These are phyloP conservation scores for Gasterosteus aculeatus DNA, from an alignment of 2,113 vertebrate genomes.

Conservation along the genomic window DNA sequence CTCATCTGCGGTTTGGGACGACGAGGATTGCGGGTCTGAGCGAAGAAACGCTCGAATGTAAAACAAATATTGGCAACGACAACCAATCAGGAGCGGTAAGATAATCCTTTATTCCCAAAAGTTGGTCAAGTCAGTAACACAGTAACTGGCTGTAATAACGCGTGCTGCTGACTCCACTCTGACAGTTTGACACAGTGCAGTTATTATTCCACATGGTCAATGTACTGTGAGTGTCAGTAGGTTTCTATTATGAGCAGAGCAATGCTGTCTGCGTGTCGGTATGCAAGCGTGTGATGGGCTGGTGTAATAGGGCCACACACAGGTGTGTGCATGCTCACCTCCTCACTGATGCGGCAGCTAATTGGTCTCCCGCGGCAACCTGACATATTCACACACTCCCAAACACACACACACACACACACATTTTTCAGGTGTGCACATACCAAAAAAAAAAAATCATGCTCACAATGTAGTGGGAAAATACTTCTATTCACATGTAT, in stretches of 20 bases:
- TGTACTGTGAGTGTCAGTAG: constrained; percentile 73
- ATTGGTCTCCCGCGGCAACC: constrained; percentile 82
- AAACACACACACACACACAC: constrained; percentile 41
- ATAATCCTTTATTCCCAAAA: constrained; percentile 61
- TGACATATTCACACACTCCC: constrained; percentile 73
- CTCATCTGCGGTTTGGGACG: constrained; percentile 6
- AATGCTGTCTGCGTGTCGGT: constrained; percentile 71
- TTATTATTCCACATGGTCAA: constrained; percentile 80
- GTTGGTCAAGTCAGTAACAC: constrained; percentile 70
- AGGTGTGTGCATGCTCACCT: constrained; percentile 76
- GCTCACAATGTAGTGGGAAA: constrained; percentile 22
- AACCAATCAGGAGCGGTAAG: constrained; percentile 59
- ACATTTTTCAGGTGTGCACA: constrained; percentile 20
- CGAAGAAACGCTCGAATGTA: constrained; percentile 40
- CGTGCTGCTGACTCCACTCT: constrained; percentile 58
- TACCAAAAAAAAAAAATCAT: constrained; percentile 37
- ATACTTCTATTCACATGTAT: constrained; percentile 38
- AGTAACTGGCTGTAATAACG: constrained; percentile 53
- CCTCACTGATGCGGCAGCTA: constrained; percentile 79
- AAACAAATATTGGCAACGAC: constrained; percentile 60
- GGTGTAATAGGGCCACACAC: constrained; percentile 82
- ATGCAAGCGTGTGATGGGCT: constrained; percentile 74
- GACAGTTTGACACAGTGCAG: constrained; percentile 73
- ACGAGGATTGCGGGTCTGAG: constrained; percentile 28
- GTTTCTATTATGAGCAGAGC: constrained; percentile 74